phyloP scores from a whole-genome alignment of 2,797 vertebrate genomes.

The Philypnodon macrostomus region DNA sequence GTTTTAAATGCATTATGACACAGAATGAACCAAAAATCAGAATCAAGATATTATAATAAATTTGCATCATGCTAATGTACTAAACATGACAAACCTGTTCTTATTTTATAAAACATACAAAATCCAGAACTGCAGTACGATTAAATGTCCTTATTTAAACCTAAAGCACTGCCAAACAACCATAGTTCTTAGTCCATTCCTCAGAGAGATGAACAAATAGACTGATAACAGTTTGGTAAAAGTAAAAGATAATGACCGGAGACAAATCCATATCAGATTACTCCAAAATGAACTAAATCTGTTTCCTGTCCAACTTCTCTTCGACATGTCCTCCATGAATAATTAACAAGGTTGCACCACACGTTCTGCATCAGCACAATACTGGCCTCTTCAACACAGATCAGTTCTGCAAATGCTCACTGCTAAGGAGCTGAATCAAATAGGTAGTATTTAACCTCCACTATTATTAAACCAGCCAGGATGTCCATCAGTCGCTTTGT shows the following conservation, averaged over 20 bases:
- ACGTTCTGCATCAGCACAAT: slow-evolving; percentile 41
- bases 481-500: slow-evolving; percentile 16
- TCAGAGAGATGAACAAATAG: neutral
- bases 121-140: too few relatives aligned
- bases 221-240: neutral
- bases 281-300: slow-evolving; percentile 56
- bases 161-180: too few relatives aligned
- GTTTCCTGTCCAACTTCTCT: slow-evolving; percentile 51
- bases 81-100: too few relatives aligned
- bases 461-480: slow-evolving; percentile 36
- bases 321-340: slow-evolving; percentile 64
- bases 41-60: too few relatives aligned
- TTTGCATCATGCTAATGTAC: too few relatives aligned
- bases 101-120: too few relatives aligned
- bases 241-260: slow-evolving; percentile 18
- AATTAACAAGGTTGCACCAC: slow-evolving; percentile 59
- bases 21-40: too few relatives aligned
- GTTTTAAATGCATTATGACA: neutral
- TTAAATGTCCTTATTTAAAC: too few relatives aligned
- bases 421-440: slow-evolving; percentile 7
- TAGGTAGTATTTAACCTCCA: slow-evolving; percentile 38
- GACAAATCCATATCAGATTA: slow-evolving; percentile 8
- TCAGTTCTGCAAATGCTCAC: slow-evolving; percentile 24
- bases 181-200: too few relatives aligned
- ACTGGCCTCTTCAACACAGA: slow-evolving; percentile 19